Conservation (phyloP, 2,113 vertebrate species). For the Seriola aureovittata region DNA sequence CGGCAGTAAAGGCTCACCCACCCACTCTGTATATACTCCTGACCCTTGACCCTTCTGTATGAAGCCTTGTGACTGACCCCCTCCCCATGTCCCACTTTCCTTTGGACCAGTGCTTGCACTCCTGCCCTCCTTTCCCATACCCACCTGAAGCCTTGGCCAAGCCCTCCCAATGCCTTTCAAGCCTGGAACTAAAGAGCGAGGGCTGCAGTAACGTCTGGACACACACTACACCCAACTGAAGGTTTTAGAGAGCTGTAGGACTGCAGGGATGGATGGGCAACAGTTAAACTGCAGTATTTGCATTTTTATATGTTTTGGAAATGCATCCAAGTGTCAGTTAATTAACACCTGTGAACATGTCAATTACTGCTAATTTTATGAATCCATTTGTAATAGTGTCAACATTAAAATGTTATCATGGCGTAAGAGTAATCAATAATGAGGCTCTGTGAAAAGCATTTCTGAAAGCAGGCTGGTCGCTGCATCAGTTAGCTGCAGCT, state of each 20-base stretch:
- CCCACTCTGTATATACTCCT: conserved; percentile 77
- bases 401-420: not conserved
- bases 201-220: conserved; percentile 68
- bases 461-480: not conserved
- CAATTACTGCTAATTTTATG: not conserved
- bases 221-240: not conserved
- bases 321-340: not conserved
- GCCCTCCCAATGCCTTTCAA: conserved; percentile 55
- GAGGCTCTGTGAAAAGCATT: not conserved
- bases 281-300: not conserved
- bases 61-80: conserved; percentile 73
- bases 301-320: conserved; percentile 1
- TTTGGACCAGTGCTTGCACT: conserved; percentile 76
- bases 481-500: not conserved
- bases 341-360: not conserved
- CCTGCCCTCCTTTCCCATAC: conserved; percentile 35
- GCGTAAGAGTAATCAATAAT: conserved; percentile 8
- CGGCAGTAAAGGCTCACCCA: conserved; percentile 87
- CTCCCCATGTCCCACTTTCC: conserved; percentile 7
- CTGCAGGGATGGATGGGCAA: conserved; percentile 16
- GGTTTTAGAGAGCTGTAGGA: conserved; percentile 13
- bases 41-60: conserved; percentile 64
- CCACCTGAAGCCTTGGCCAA: conserved; percentile 66
- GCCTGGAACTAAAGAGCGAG: conserved; percentile 53
- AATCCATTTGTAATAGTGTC: not conserved